These are phyloP conservation scores for Odontocolon sp. DNA, from an alignment of 2,888 invertebrate genomes.

Conservation along the genomic window DNA sequence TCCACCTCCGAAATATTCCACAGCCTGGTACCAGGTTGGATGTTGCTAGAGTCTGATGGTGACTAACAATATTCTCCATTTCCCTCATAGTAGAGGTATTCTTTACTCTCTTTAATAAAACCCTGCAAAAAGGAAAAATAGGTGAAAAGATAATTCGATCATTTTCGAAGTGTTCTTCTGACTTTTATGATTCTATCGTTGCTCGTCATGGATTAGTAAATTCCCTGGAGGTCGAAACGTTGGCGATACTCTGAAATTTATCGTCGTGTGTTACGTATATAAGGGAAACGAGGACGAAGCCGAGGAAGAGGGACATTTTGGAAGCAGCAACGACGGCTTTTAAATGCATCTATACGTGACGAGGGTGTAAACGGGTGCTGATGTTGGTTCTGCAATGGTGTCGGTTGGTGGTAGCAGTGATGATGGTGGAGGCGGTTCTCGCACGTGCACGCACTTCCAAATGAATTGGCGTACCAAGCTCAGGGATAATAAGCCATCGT, in stretches of 20 bases:
- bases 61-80: no score
- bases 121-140: no score
- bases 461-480: conserved; percentile 46
- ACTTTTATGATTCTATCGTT: conserved; percentile 6
- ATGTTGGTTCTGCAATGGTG: conserved; percentile 23
- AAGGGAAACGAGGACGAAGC: background rate
- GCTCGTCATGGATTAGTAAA: conserved; percentile 7
- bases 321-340: conserved; percentile 54
- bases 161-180: conserved; percentile 7
- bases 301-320: background rate
- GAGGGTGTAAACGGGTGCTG: conserved; percentile 40
- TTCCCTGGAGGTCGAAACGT: background rate
- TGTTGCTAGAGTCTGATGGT: background rate
- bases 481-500: conserved; percentile 53
- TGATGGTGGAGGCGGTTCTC: conserved; percentile 3
- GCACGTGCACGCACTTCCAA: conserved; percentile 58
- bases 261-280: conserved; percentile 19
- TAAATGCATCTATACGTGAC: conserved; percentile 62
- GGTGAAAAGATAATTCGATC: background rate
- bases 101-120: no score
- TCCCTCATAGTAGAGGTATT: no score
- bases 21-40: background rate
- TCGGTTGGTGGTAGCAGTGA: background rate
- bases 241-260: conserved; percentile 32
- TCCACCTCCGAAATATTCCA: conserved; percentile 5